Evolutionary conservation across 2,113 vertebrate species (phyloP), one percentile per base, ranked within the genome.

Genomic region (Clarias gariepinus): DNA sequence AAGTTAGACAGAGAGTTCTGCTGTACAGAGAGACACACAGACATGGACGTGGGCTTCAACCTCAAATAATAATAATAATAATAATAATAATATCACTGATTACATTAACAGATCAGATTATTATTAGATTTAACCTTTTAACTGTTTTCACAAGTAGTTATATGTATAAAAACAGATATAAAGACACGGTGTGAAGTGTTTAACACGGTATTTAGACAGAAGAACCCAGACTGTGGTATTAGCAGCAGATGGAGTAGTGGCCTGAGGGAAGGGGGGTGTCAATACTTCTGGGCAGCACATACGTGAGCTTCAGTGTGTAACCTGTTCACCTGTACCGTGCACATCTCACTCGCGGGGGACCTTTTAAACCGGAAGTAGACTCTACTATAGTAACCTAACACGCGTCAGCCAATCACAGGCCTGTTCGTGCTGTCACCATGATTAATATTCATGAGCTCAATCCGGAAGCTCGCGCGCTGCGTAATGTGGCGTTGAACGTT

Each of bases 401-500:
- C 25, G 73, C 57, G 55, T 33, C 71, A 25, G 25, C 57, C 63
- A 78, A 83, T 83, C 52, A 83, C 64, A 16, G 1, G 18, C 3
- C 25, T 3, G 47, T 6, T 12, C 64, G 4, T 21, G 8, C 16
- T 10, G 1, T 25, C 25, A 53, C 0, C 6, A 1, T 57, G 6
- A 71, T 83, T 23, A 84, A 84, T 84, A 84, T 73, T 84, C 53
- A 58, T 73, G 52, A 84, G 3, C 12, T 21, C 9, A 55, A 30
- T 7, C 41, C n/a, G 64, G 21, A 74, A n/a, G 2, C 16, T 69
- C 64, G 28, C 23, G 28, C 9, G 82, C 2, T 30, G 25, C 3
- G 47, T 11, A 30, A 58, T 36, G 53, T 55, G n/a, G 52, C n/a
- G 18, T 47, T 21, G 47, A 33, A 23, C 41, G 41, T 66, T 2